phyloP scores from a whole-genome alignment of 2,797 vertebrate species.

The Nyctalus aviator region DNA sequence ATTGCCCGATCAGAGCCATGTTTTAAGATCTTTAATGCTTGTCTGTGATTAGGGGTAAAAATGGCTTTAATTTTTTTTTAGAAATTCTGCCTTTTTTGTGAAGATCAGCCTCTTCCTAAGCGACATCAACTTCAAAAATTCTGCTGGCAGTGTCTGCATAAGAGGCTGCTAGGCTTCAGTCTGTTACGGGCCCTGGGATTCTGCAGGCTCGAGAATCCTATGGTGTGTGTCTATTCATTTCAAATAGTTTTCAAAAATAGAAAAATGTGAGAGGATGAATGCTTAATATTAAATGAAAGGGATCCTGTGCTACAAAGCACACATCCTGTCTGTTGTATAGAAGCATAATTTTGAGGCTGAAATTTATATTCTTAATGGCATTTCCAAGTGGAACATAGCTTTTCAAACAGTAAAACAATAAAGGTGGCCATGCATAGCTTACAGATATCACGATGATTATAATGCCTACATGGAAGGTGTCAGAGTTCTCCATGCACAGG shows the following conservation, averaged over 20 bases:
- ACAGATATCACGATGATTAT: conserved; percentile 65
- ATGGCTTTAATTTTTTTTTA: conserved; percentile 59
- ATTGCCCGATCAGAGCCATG: conserved; percentile 61
- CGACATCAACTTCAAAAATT: conserved; percentile 71
- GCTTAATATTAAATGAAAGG: conserved; percentile 83
- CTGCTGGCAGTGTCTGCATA: conserved; percentile 70
- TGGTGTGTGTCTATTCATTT: conserved; percentile 81
- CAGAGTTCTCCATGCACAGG: conserved; percentile 74
- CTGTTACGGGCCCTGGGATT: conserved; percentile 72
- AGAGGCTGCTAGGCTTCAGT: conserved; percentile 75
- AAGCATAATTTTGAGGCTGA: conserved; percentile 72
- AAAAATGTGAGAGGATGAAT: conserved; percentile 81
- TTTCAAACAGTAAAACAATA: conserved; percentile 81
- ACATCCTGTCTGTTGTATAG: conserved; percentile 51
- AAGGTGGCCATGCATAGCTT: conserved; percentile 79
- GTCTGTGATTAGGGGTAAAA: conserved; percentile 74
- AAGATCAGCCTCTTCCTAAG: conserved; percentile 75
- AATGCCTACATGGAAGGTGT: conserved; percentile 25
- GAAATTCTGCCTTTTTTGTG: conserved; percentile 79
- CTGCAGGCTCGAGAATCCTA: conserved; percentile 76
- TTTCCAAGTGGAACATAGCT: conserved; percentile 74
- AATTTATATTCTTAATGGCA: conserved; percentile 82
- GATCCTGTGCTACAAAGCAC: conserved; percentile 68
- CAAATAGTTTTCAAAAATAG: conserved; percentile 83
- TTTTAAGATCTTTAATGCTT: conserved; percentile 75